Evolutionary conservation across 2,888 invertebrate species (phyloP), one percentile per base, ranked within the genome.

Genomic region (Malachius bipustulatus): DNA sequence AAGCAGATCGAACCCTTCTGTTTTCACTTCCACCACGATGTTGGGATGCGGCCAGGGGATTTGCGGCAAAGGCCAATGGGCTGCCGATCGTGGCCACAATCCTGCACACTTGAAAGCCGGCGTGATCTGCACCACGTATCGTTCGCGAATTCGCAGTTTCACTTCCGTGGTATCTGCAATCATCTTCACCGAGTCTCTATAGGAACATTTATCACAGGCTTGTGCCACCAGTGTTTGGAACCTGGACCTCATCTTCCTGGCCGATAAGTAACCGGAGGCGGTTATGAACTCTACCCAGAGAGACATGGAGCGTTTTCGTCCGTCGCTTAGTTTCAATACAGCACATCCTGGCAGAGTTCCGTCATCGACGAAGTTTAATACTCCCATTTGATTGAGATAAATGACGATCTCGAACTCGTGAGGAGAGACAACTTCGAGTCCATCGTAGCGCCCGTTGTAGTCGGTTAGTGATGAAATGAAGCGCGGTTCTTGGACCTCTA

Each of bases 211-310:
- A 65, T 85, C 85, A 57, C 83, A 79, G 9, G 84, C 83, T 55
- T 77, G 75, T 1, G 77, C 77, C 24, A 81, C 79, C 42, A 82
- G 60, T 2, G 80, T 79, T 60, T 83, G 85, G 59, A 87, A 87
- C 14, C 85, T 63, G 30, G 83, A 82, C 30, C 87, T 71, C 44
- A 87, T 87, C 60, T 87, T 87, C 16, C 85, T 61, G 0, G 87
- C 87, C 2, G 82, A 82, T 33, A 87, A 66, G 56, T 88, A 87
- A 2, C 87, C 87, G 13, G 82, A 82, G 14, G 87, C 87, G 1
- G 87, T 87, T 52, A 87, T 88, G 64, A 88, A 87, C 59, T 87
- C 87, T 11, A 87, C 85, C 87, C 87, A 88, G 3, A 87, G 66
- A 1, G 83, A 84, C 87, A 87, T 88, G 46, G 83, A 84, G 19